These are phyloP conservation scores for Chrysemys picta DNA, from an alignment of 2,113 vertebrate genomes.

Conservation along the genomic window DNA sequence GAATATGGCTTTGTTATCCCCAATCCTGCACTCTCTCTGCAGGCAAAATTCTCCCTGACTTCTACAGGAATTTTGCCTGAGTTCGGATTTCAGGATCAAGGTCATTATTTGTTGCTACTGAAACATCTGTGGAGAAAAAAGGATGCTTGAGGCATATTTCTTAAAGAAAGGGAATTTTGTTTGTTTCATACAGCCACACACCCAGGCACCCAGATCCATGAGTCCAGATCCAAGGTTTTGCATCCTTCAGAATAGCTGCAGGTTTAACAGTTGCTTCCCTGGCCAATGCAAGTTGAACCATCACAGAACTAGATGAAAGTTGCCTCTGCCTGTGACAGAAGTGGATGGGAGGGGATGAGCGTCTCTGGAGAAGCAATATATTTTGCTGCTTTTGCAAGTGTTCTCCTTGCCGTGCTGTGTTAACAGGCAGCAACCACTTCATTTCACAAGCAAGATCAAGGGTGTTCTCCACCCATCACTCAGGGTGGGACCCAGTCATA, in stretches of 20 bases:
- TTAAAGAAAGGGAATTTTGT: neutral
- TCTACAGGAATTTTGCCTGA: neutral
- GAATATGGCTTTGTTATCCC: neutral
- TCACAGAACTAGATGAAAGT: neutral
- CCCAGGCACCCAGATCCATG: neutral
- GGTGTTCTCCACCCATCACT: constrained; percentile 69
- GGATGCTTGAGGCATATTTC: neutral
- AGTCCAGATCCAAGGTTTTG: neutral
- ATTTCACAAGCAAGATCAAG: constrained; percentile 67
- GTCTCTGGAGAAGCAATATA: neutral
- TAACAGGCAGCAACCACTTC: constrained; percentile 35
- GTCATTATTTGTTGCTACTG: neutral
- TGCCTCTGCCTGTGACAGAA: neutral
- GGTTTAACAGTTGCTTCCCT: neutral
- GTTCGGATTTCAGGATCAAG: neutral
- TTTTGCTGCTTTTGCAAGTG: constrained; percentile 59
- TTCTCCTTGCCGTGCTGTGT: constrained; percentile 7
- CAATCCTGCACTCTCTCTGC: neutral
- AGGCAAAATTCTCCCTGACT: neutral
- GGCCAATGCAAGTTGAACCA: neutral
- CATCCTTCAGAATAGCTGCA: neutral
- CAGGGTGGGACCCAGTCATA: constrained; percentile 73
- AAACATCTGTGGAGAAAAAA: neutral
- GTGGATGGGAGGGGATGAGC: neutral
- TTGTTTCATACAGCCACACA: neutral